Percentiles rank a stretch among this genome's conserved stretches.
These are phyloP conservation scores for Pipistrellus kuhlii DNA, from an alignment of 2,797 vertebrate species.

Conservation along the genomic window DNA sequence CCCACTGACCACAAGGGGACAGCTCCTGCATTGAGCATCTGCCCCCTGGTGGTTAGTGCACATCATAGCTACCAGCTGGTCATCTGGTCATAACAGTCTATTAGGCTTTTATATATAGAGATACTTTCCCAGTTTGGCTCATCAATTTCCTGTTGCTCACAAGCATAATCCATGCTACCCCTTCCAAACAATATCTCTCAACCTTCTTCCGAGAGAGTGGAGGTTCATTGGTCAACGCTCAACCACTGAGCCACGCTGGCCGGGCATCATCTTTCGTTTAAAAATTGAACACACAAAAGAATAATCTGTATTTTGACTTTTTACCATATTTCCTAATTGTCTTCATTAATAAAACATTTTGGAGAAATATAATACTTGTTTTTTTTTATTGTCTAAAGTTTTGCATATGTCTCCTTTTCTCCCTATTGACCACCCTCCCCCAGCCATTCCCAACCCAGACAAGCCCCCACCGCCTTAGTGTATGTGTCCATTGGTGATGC, in stretches of 20 bases:
- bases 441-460: too few relatives aligned
- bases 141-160: not conserved
- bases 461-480: too few relatives aligned
- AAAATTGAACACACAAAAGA: not conserved
- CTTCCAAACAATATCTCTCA: not conserved
- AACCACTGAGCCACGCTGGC: too few relatives aligned
- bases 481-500: too few relatives aligned
- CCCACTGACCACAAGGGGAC: too few relatives aligned
- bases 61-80: too few relatives aligned
- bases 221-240: not conserved
- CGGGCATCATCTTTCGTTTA: not conserved
- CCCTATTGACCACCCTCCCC: too few relatives aligned
- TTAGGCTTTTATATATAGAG: too few relatives aligned
- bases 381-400: too few relatives aligned
- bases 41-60: too few relatives aligned
- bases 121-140: not conserved
- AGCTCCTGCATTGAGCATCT: too few relatives aligned
- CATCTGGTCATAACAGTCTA: fast-evolving
- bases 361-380: not conserved
- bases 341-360: slow-evolving; percentile 28
- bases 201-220: not conserved
- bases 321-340: not conserved
- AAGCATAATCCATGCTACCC: not conserved
- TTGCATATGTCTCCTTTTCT: too few relatives aligned
- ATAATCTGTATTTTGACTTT: not conserved